phyloP scores from a whole-genome alignment of 2,113 vertebrate species.

The Callaeas wilsoni region DNA sequence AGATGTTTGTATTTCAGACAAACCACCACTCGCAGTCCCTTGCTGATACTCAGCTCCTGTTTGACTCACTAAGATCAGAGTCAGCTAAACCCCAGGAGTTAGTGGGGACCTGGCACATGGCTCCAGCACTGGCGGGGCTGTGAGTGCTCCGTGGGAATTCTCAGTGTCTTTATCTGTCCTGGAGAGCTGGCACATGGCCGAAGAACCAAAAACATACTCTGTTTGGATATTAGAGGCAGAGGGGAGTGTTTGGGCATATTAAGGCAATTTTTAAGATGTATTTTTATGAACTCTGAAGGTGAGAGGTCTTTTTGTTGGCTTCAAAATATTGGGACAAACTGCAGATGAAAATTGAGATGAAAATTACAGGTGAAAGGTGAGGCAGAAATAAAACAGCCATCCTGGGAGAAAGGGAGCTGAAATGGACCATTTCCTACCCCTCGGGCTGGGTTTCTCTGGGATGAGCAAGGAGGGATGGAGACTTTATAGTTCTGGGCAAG shows the following conservation, averaged over 20 bases:
- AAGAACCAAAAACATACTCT: neutral
- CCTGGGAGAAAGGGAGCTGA: neutral
- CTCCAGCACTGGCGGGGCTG: neutral
- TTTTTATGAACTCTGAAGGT: neutral
- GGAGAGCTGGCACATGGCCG: neutral
- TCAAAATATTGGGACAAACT: neutral
- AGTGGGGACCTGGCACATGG: accelerated
- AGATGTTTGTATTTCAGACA: neutral
- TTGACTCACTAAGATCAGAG: neutral
- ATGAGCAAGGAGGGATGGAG: neutral
- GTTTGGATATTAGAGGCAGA: neutral
- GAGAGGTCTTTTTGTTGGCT: neutral
- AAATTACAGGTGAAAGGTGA: neutral
- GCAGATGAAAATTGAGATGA: neutral
- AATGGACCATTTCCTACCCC: accelerated
- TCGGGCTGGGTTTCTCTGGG: neutral
- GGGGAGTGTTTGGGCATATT: too few relatives aligned
- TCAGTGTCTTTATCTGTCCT: neutral
- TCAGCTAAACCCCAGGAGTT: neutral
- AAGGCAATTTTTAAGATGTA: neutral
- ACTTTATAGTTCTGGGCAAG: neutral
- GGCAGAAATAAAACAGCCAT: neutral
- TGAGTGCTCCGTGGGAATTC: neutral
- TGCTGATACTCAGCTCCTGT: neutral
- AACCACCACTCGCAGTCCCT: neutral